Conservation (phyloP, 2,113 vertebrate species). For the Chloropsis cyanopogon region DNA sequence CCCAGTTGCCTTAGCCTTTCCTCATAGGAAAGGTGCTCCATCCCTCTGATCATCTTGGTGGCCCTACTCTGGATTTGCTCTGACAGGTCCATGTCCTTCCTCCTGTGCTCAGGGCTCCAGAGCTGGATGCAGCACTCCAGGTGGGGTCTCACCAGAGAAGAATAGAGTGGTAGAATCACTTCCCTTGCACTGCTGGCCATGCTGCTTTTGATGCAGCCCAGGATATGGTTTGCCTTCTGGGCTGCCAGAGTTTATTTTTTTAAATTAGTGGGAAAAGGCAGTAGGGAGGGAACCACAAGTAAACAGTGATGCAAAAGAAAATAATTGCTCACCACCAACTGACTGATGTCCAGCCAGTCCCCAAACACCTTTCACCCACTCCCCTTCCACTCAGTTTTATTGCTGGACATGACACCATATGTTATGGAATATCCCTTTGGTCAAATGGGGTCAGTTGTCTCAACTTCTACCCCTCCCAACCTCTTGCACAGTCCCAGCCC, state of each 20-base stretch:
- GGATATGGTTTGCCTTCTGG: background rate
- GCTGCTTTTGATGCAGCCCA: background rate
- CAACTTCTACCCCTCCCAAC: background rate
- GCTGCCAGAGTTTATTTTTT: background rate
- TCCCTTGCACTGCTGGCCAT: background rate
- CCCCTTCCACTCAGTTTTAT: background rate
- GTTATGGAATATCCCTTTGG: background rate
- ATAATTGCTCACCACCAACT: fast-evolving
- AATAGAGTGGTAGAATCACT: background rate
- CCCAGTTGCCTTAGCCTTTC: background rate
- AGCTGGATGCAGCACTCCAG: background rate
- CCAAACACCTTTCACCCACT: background rate
- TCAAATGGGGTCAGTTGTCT: background rate
- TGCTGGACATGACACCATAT: background rate
- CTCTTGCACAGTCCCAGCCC: background rate
- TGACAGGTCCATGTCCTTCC: too few species aligned
- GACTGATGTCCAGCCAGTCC: background rate
- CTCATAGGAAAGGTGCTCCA: background rate
- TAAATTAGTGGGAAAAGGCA: fast-evolving
- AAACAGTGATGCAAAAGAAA: background rate
- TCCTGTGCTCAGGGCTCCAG: background rate
- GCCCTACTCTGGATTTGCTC: background rate
- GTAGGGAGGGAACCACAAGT: background rate
- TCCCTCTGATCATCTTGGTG: background rate
- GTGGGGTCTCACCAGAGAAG: background rate